A percentile compares a stretch with the other conserved stretches of the same genome.
Conservation (phyloP, 2,797 vertebrate species). For the Xenopus petersii region DNA sequence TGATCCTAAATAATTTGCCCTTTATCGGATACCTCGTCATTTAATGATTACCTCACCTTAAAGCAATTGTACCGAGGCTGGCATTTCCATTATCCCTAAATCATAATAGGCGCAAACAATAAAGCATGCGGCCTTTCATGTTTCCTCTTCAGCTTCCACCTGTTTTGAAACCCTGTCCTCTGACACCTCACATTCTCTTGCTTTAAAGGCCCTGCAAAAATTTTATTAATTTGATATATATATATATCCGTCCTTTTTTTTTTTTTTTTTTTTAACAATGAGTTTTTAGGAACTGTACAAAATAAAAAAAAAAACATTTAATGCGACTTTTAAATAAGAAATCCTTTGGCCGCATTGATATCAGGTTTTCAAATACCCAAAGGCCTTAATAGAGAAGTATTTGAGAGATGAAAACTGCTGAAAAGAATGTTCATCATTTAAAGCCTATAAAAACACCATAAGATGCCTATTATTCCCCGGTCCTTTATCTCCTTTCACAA, state of each 20-base stretch:
- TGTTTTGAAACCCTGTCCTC: slow-evolving; percentile 3
- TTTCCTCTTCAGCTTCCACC: background rate
- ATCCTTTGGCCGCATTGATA: slow-evolving; percentile 34
- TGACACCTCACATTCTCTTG: background rate
- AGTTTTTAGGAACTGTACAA: slow-evolving; percentile 27
- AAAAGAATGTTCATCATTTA: slow-evolving; percentile 64
- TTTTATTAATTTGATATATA: slow-evolving; percentile 21
- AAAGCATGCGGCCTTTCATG: background rate
- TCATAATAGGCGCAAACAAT: slow-evolving; percentile 4
- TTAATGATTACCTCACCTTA: background rate
- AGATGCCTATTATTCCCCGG: slow-evolving; percentile 63
- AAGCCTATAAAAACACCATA: slow-evolving; percentile 66
- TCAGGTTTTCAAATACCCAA: slow-evolving; percentile 30
- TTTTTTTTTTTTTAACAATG: slow-evolving; percentile 29
- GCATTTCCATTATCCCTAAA: background rate
- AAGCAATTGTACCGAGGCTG: background rate
- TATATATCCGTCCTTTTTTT: background rate
- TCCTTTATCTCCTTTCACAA: slow-evolving; percentile 68
- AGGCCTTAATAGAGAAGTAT: slow-evolving; percentile 40
- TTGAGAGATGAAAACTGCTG: slow-evolving; percentile 45
- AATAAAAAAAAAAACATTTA: slow-evolving; percentile 1
- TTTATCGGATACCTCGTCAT: background rate
- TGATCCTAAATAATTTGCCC: too few relatives aligned
- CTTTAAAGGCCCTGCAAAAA: slow-evolving; percentile 2
- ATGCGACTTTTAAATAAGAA: slow-evolving; percentile 26